Conservation (phyloP, 2,797 vertebrate species). For the Enteromius mattozi region DNA sequence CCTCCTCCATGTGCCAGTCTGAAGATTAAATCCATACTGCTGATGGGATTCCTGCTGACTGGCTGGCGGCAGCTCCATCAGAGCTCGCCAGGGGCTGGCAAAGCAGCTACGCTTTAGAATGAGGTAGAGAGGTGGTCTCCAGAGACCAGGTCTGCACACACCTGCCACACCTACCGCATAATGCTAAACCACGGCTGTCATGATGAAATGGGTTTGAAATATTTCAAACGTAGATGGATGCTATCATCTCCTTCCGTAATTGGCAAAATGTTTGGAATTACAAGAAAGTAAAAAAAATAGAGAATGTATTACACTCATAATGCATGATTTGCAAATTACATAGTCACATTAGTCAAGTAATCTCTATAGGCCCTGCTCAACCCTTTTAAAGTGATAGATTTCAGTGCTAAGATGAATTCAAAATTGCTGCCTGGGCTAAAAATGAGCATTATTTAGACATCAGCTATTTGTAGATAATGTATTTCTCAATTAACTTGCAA, state of each 20-base stretch:
- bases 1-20: conserved; percentile 55
- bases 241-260: neutral
- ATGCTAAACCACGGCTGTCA: neutral
- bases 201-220: neutral
- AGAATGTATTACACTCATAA: neutral
- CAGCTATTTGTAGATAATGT: neutral
- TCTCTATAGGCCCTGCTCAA: neutral
- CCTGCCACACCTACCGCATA: conserved; percentile 52
- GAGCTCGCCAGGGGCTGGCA: conserved; percentile 50
- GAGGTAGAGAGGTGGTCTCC: conserved; percentile 34
- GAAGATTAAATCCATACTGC: conserved; percentile 60
- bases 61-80: conserved; percentile 43
- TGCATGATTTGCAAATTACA: neutral
- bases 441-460: conserved; percentile 5
- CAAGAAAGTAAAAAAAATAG: neutral
- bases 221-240: neutral
- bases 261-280: neutral
- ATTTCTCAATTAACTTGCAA: conserved; percentile 49
- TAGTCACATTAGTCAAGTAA: neutral
- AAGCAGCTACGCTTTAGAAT: neutral
- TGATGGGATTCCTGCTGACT: conserved; percentile 60
- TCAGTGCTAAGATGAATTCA: neutral
- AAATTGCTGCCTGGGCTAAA: neutral
- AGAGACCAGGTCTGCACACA: conserved; percentile 43
- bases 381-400: neutral